A percentile compares a stretch with the other conserved stretches of the same genome.
phyloP scores from a whole-genome alignment of 2,888 invertebrate species.

The Flexamia atlantica region DNA sequence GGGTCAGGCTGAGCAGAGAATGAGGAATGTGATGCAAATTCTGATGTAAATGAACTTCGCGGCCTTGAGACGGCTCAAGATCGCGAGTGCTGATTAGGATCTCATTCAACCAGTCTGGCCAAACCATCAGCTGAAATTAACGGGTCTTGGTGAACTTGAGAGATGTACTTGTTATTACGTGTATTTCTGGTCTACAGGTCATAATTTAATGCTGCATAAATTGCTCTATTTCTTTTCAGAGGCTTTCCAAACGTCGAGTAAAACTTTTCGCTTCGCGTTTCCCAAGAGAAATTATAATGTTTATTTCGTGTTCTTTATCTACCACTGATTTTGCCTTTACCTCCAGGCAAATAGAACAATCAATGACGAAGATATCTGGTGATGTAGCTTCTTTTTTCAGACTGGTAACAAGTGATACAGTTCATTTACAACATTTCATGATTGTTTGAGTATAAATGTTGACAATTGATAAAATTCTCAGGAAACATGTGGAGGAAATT shows the following conservation, averaged over 20 bases:
- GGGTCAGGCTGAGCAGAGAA: not conserved
- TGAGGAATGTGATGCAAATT: not conserved
- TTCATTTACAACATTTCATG: slow-evolving; percentile 3
- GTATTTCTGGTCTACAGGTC: not conserved
- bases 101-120: not conserved
- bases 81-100: not conserved
- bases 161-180: not conserved
- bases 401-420: too few relatives aligned
- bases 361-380: too few relatives aligned
- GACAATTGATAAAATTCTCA: slow-evolving; percentile 14
- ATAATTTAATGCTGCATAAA: not conserved
- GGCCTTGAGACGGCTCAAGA: not conserved
- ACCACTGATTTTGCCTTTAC: too few relatives aligned
- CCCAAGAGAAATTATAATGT: too few relatives aligned
- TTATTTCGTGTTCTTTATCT: too few relatives aligned
- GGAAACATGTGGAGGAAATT: not conserved
- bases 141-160: not conserved
- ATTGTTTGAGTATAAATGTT: not conserved
- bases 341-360: too few relatives aligned
- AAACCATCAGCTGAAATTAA: not conserved
- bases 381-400: too few relatives aligned
- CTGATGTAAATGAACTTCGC: not conserved
- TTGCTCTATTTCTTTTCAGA: not conserved
- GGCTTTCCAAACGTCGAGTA: not conserved
- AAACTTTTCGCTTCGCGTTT: too few relatives aligned